Conservation (phyloP, 2,888 invertebrate genomes). For the Parnassius apollo region DNA sequence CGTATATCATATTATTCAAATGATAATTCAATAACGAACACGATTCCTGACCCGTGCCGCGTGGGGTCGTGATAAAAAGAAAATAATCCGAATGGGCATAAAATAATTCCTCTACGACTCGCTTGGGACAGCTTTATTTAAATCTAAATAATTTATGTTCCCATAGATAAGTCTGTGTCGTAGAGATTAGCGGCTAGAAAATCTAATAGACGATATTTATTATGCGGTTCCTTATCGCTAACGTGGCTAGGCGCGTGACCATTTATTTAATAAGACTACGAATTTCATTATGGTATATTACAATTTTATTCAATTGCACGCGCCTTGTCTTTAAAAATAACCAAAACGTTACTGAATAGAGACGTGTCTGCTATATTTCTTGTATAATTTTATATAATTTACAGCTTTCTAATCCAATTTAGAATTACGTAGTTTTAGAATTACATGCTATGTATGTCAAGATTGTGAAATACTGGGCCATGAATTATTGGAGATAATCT, state of each 20-base stretch:
- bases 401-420: conserved; percentile 16
- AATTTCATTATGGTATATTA: conserved; percentile 60
- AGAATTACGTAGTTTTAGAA: too few relatives aligned
- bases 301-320: conserved; percentile 44
- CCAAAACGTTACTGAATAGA: conserved; percentile 31
- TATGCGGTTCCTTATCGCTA: conserved; percentile 57
- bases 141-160: conserved; percentile 65
- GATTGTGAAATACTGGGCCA: too few relatives aligned
- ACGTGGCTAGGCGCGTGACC: conserved; percentile 63
- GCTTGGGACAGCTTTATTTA: conserved; percentile 60
- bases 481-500: too few relatives aligned
- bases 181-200: conserved; percentile 60
- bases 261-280: conserved; percentile 52
- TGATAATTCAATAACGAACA: conserved; percentile 75
- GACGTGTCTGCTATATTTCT: conserved; percentile 28
- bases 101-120: conserved; percentile 61
- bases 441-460: too few relatives aligned
- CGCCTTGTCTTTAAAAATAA: conserved; percentile 35
- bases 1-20: conserved; percentile 77
- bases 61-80: conserved; percentile 63
- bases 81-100: conserved; percentile 68
- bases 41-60: conserved; percentile 63
- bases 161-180: conserved; percentile 51
- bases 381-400: conserved; percentile 12
- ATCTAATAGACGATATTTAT: conserved; percentile 71